phyloP scores from a whole-genome alignment of 2,888 invertebrate genomes.

The Frankliniella fusca region DNA sequence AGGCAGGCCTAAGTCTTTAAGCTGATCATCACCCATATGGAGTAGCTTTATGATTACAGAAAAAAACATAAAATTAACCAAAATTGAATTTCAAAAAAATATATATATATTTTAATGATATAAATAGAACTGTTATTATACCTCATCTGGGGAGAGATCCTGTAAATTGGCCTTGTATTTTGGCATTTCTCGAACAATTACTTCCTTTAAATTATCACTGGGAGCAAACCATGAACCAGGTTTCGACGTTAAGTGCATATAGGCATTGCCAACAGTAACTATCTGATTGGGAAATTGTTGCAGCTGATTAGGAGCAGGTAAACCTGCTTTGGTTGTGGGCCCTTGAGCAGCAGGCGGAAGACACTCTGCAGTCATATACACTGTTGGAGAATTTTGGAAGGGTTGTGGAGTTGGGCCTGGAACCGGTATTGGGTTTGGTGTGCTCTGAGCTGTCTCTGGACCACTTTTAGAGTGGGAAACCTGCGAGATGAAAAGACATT shows the following conservation, averaged over 20 bases:
- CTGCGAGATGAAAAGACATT: background rate
- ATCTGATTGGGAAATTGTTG: background rate
- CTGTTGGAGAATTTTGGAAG: background rate
- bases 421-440: background rate
- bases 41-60: conserved; percentile 51
- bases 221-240: conserved; percentile 1
- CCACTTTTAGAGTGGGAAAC: background rate
- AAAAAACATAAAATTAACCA: background rate
- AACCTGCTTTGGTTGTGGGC: no score
- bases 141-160: conserved; percentile 48
- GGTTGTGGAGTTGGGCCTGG: background rate
- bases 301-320: no score
- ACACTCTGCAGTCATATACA: background rate
- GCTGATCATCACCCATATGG: conserved; percentile 60
- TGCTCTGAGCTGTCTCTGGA: background rate
- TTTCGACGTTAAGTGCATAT: no score
- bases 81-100: background rate
- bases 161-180: conserved; percentile 48
- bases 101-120: conserved; percentile 29
- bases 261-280: background rate
- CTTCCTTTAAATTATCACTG: conserved; percentile 35
- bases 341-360: background rate
- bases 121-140: conserved; percentile 38
- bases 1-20: conserved; percentile 55
- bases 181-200: conserved; percentile 41